Base-by-base conservation (phyloP, 1,140 invertebrate species). In the Aphelinus atriplicis region DNA sequence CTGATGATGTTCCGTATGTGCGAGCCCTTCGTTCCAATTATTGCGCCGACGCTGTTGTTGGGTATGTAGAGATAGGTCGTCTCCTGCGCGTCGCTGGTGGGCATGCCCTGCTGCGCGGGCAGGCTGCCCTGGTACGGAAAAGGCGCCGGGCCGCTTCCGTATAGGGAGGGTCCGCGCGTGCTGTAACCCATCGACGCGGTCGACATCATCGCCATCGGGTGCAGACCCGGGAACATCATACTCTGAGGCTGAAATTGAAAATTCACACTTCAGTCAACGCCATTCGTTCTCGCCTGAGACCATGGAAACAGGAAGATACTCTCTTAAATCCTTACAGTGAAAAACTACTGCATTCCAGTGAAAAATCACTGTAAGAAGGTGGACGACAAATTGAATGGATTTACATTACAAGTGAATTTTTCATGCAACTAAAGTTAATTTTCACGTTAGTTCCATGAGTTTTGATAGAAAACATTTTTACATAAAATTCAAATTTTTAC, bases 1-100 rank as follows among this genome's bases (percentile, higher is more conserved):
- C 96, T 93, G 82, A 98, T 99, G 78, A 99, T 98, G 85, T 97
- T 98, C 77, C 97, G 93, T 79, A 99, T 99, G 86, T 98, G 95
- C 2, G 95, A 95, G 47, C 97, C 97, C 84, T 97, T 98, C 9
- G 96, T 97, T 69, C 98, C 98, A 81, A 99, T 99, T 61, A 98
- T 97, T 63, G 97, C 97, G 60, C 98, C 98, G 42, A 99, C 97
- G 66, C 96, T 96, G 83, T 95, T 96, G 84, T 98, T 98, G 48
- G 98, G 98, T 89, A 99, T 97, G 89, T 98, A 99, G 70, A 99
- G 89, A 85, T 93, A 96, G 7, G 95, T 95, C 3, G 95, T 96
- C 88, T 98, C 96, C 90, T 96, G 91, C 46, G 90, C 86, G 70
- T 92, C 91, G 10, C 89, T 88, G 2, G 89, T 85, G 3, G 85